Evolutionary conservation across 2,888 invertebrate genomes (phyloP), one percentile per base, ranked within the genome.

Genomic region (Cepaea hortensis): DNA sequence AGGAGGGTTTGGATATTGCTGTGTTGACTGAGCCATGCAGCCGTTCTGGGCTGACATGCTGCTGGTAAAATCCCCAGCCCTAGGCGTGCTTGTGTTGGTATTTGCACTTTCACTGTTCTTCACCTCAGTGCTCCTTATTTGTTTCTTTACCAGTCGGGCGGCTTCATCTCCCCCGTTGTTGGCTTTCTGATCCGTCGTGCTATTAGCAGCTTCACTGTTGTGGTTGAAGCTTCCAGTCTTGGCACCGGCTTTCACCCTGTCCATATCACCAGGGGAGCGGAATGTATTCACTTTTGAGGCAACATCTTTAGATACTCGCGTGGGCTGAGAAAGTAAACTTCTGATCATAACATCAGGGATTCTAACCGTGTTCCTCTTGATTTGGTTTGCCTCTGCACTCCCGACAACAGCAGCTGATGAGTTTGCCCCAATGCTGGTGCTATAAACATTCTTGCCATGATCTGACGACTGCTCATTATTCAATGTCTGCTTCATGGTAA

Each of bases 211-310:
- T 5, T 48, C 55, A 35, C 5, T 50, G 35, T 50, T 79, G 15
- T 23, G 55, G 18, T 4, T 61, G 20, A 55, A 3, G 18, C 35
- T 61, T 35, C 79, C 77, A 11, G 55, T 55, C 61, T 50, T 83
- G 2, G 23, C 23, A 46, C 73, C 84, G 61, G 73, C 70, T 81
- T 84, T 87, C 11, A 72, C 23, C n/a, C 75, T 80, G 6, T 81
- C 84, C 13, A 75, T 20, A 11, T 84, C 81, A 48, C 50, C 84
- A 15, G 65, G 46, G 5, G 81, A 11, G 13, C 87, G 65, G 76
- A 87, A 87, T 5, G 84, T 84, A 62, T 80, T 72, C 0, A 87
- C 80, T 73, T 84, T 87, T 48, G 87, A 79, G 6, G 76, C 13
- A 13, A 55, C n/a, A 3, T 81, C 81, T 76, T 81, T 86, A 50